Evolutionary conservation across 2,113 vertebrate species (phyloP).

Genomic region (Hippocampus barbouri): DNA sequence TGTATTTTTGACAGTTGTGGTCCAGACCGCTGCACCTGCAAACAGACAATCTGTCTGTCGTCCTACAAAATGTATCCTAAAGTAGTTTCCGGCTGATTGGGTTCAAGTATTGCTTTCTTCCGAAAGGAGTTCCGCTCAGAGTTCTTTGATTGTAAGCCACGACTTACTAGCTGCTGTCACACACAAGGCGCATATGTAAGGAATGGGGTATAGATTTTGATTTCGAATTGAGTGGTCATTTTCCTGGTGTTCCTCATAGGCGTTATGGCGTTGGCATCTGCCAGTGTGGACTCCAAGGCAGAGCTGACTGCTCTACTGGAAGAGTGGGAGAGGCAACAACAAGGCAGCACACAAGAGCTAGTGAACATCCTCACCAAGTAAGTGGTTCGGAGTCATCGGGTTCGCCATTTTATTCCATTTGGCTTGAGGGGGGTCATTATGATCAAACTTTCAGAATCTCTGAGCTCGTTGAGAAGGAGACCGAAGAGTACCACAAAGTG

Average conservation of each 20-base stretch:
- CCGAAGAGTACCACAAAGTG: slow-evolving; percentile 95
- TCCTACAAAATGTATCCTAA: neutral
- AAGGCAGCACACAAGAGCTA: slow-evolving; percentile 87
- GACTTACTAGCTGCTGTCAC: neutral
- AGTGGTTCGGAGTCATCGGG: slow-evolving; percentile 25
- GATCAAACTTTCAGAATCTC: slow-evolving; percentile 80
- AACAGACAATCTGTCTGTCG: neutral
- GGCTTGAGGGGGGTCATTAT: neutral
- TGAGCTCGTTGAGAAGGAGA: slow-evolving; percentile 95
- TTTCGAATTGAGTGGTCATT: neutral
- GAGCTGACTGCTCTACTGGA: slow-evolving; percentile 94
- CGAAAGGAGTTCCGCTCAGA: neutral
- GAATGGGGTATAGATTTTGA: neutral
- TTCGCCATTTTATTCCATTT: neutral
- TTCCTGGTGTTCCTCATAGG: slow-evolving; percentile 45
- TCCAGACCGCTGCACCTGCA: slow-evolving; percentile 47
- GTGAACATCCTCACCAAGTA: slow-evolving; percentile 92
- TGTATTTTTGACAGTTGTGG: slow-evolving; percentile 36
- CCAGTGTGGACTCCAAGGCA: slow-evolving; percentile 94
- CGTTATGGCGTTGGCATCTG: slow-evolving; percentile 80
- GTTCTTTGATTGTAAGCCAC: neutral
- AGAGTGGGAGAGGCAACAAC: slow-evolving; percentile 96
- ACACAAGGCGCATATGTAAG: too few species aligned
- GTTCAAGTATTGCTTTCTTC: neutral
- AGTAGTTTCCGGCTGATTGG: neutral